Base-by-base conservation (phyloP, 1,140 invertebrate genomes). In the Rhopalosiphum padi region DNA sequence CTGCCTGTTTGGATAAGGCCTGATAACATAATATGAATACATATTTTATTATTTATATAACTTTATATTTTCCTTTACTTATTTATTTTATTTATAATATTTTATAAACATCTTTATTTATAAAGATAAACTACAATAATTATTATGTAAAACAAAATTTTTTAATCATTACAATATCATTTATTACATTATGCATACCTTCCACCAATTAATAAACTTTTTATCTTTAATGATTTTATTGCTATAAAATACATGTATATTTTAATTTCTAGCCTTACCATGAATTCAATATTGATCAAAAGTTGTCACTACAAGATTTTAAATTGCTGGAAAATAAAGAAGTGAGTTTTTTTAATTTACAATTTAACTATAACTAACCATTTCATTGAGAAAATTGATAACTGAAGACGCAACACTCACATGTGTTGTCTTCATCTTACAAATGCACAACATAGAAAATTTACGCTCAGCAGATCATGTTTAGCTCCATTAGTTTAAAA, bases 291-390 rank as follows among this genome's bases (percentile, higher is more conserved):
- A 77, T 48, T 48, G 37, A 35, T 83, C 43, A 43, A 82, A n/a
- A 91, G 23, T 21, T 77, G 21, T 91, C 46, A 43, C 41, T 51
- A 25, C 90, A 83, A 91, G 55, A 91, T 68, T 46, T 83, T 51
- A 82, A 91, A 82, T 46, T 37, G 68, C 30, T 91, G 43, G 90
- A 48, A 83, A 82, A 91, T 51, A 30, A 91, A 51, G 43, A 91
- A 48, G 90, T 91, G 43, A 91, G 87, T 89, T 53, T 23, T 48
- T 89, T 89, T 18, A 88, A 11, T 25, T 43, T 37, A 48, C 15
- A 8, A 15, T 51, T 53, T 53, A 51, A 23, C 1, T 48, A 87
- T 48, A 1, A 30, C 22, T 48, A 1, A 30, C 22, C 41, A 11
- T 25, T 41, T 83, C 8, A 41, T 37, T 23, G 21, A 43, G 1